phyloP scores from a whole-genome alignment of 2,888 invertebrate species.

The Octodonta nipae region DNA sequence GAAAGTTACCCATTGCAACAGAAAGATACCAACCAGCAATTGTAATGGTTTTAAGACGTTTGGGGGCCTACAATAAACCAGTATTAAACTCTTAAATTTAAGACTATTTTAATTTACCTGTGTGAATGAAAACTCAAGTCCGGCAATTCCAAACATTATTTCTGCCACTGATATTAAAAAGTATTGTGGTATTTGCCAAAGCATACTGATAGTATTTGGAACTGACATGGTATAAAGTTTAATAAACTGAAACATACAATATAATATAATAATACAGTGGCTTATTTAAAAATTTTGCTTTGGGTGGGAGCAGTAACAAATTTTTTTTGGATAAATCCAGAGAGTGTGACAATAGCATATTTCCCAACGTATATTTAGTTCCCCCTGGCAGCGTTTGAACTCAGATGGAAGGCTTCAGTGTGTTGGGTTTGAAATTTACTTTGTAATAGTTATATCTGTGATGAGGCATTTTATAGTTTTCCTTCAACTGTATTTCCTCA shows the following conservation, averaged over 20 bases:
- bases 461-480: no score
- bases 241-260: slow-evolving; percentile 32
- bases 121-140: slow-evolving; percentile 70
- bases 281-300: background rate
- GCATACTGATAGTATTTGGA: slow-evolving; percentile 52
- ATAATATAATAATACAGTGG: no score
- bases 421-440: no score
- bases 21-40: slow-evolving; percentile 76
- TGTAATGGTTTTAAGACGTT: slow-evolving; percentile 70
- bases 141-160: slow-evolving; percentile 71
- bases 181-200: slow-evolving; percentile 70
- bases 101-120: slow-evolving; percentile 39
- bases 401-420: no score
- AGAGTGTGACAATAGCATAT: no score
- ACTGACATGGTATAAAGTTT: slow-evolving; percentile 47
- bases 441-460: no score
- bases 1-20: slow-evolving; percentile 65
- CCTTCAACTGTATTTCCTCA: no score
- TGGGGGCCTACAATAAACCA: slow-evolving; percentile 48
- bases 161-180: slow-evolving; percentile 66
- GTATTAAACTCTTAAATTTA: background rate
- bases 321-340: no score
- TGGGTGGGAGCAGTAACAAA: no score
- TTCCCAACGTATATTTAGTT: no score
- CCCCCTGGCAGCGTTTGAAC: no score